Evolutionary conservation across 1,140 invertebrate genomes (phyloP), one percentile per base, ranked within the genome.

Genomic region (Atta colombica): DNA sequence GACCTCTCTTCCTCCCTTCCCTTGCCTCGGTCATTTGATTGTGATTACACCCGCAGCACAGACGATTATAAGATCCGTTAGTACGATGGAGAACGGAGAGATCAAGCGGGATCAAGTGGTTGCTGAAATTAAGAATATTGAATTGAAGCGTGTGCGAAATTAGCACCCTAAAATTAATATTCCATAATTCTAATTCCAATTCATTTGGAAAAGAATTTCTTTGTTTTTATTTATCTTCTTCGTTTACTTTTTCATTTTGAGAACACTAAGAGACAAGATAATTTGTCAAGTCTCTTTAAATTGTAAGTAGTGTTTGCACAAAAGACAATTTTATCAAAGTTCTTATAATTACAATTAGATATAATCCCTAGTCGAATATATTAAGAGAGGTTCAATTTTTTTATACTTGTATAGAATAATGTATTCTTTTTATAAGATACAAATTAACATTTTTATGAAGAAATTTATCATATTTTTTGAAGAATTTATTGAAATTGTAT

Each of bases 1-100:
- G 68, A 75, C 45, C 69, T 84, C 80, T 63, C 55, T 61, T 12
- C 69, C 39, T 49, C 80, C 21, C 60, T 63, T 75, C 35, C 74
- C 25, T 21, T 6, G 39, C 77, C 31, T 39, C 31, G 21, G 7
- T 63, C 45, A 84, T 75, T 61, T 75, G 49, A 51, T 8, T 16
- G 39, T 49, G 49, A 84, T 84, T 84, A 82, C 7, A 74, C 25
- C 18, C 51, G 49, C 31, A 1, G 31, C 16, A 25, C 16, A 21
- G 16, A 68, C 35, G 3, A 71, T 18, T 18, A 8, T 8, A 14
- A 14, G 18, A n/a, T 5, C 25, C 49, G 35, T 25, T 39, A 21
- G 28, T 80, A 8, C 7, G 61, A 53, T n/a, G 61, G n/a, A 49
- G 53, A 39, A 49, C 18, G 7, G 16, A 35, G 16, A 3, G 31